These are phyloP conservation scores for Ctenopoma multispine DNA, from an alignment of 2,797 vertebrate species.

Conservation along the genomic window DNA sequence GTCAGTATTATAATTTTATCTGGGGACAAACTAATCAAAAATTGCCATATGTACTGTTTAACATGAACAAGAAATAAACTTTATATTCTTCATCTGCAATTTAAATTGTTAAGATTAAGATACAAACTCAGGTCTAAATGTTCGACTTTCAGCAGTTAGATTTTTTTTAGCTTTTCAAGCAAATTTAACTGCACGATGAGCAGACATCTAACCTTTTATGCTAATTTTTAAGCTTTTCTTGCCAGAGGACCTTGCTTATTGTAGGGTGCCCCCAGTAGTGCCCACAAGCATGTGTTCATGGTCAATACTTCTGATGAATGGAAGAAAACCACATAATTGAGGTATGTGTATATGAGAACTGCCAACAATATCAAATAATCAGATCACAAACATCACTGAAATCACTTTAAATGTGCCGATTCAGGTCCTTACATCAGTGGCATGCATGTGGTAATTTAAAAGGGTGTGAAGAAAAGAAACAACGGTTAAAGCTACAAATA, in stretches of 20 bases:
- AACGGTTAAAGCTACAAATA: no score
- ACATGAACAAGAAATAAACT: not conserved
- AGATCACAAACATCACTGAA: no score
- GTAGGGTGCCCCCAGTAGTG: not conserved
- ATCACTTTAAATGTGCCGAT: no score
- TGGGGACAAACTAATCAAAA: not conserved
- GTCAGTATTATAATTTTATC: conserved; percentile 28
- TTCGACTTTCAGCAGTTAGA: no score
- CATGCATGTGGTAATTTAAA: not conserved
- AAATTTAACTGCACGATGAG: not conserved
- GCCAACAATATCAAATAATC: no score
- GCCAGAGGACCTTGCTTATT: not conserved
- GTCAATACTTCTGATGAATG: no score
- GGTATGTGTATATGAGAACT: not conserved
- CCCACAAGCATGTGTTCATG: no score
- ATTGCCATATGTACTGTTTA: not conserved
- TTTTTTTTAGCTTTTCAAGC: not conserved
- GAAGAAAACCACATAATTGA: not conserved
- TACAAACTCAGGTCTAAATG: not conserved
- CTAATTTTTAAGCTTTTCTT: not conserved
- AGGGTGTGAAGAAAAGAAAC: not conserved
- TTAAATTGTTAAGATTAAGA: not conserved
- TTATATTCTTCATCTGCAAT: not conserved
- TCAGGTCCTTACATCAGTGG: not conserved
- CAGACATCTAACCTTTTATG: not conserved